phyloP scores from a whole-genome alignment of 2,888 invertebrate genomes.

The Megalurothrips usitatus region DNA sequence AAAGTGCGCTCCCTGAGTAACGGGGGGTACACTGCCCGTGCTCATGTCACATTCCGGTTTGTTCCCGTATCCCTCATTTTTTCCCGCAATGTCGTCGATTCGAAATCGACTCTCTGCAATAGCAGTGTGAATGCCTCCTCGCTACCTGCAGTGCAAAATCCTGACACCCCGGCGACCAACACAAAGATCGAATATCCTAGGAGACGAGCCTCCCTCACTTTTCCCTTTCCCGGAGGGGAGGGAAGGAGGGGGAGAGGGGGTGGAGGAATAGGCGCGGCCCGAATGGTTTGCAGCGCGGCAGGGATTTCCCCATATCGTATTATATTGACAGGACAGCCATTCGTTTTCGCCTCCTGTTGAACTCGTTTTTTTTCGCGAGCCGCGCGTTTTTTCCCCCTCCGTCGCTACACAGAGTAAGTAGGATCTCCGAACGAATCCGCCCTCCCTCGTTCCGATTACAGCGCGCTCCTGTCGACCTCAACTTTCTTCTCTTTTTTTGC shows the following conservation, averaged over 20 bases:
- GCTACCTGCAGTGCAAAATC: too few relatives aligned
- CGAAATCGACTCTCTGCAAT: too few relatives aligned
- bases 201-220: background rate
- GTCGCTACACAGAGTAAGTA: background rate
- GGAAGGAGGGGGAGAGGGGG: too few relatives aligned
- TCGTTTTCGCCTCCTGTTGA: background rate
- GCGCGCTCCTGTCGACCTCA: too few relatives aligned
- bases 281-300: background rate
- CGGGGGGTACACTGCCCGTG: too few relatives aligned
- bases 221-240: background rate
- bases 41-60: too few relatives aligned
- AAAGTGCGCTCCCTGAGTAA: background rate
- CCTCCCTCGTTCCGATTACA: too few relatives aligned
- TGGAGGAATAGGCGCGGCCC: background rate
- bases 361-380: background rate
- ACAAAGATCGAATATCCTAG: conserved; percentile 1
- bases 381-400: background rate
- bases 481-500: too few relatives aligned
- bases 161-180: background rate
- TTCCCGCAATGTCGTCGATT: too few relatives aligned
- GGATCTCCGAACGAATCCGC: background rate
- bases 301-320: background rate
- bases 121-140: too few relatives aligned
- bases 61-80: too few relatives aligned
- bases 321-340: background rate